A percentile compares a stretch with the other conserved stretches of the same genome.
Evolutionary conservation across 1,140 invertebrate species (phyloP).

Genomic region (Drosophila mojavensis): DNA sequence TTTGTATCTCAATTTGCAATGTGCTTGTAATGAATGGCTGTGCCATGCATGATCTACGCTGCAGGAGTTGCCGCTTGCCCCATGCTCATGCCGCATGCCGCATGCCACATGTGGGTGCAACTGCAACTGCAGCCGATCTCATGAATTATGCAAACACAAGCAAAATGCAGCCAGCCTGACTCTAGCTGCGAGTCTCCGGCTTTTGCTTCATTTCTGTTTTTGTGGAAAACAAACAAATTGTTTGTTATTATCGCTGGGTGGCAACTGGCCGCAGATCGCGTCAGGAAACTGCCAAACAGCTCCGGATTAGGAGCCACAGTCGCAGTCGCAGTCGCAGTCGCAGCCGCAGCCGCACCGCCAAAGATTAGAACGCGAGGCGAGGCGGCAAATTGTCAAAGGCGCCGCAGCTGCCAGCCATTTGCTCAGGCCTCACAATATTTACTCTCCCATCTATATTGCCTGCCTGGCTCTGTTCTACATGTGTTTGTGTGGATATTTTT

Average conservation of each 20-base stretch:
- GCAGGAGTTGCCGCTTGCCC: slow-evolving; percentile 1
- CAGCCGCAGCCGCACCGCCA: not conserved
- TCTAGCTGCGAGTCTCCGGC: not conserved
- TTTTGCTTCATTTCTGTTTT: slow-evolving; percentile 3
- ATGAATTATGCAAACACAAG: slow-evolving; percentile 57
- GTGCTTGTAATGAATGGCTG: slow-evolving; percentile 52
- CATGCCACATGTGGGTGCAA: slow-evolving; percentile 35
- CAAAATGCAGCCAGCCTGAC: slow-evolving; percentile 35
- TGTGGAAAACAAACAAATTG: slow-evolving; percentile 54
- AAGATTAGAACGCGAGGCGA: slow-evolving; percentile 28
- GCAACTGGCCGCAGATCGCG: slow-evolving; percentile 40
- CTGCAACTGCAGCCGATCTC: slow-evolving; percentile 35
- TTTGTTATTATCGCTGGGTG: slow-evolving; percentile 59
- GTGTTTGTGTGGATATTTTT: slow-evolving; percentile 24
- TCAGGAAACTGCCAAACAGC: slow-evolving; percentile 27
- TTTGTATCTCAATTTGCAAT: slow-evolving; percentile 58
- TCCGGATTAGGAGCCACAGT: slow-evolving; percentile 29
- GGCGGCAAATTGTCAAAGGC: slow-evolving; percentile 56
- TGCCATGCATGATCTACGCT: slow-evolving; percentile 21
- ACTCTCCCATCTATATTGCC: slow-evolving; percentile 1
- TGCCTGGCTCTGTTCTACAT: not conserved
- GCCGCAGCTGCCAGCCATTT: slow-evolving; percentile 47
- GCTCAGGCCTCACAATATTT: slow-evolving; percentile 38
- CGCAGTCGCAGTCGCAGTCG: no score
- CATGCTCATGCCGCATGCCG: slow-evolving; percentile 32